These are phyloP conservation scores for Tamandua tetradactyla DNA, from an alignment of 2,797 vertebrate genomes.

Conservation along the genomic window DNA sequence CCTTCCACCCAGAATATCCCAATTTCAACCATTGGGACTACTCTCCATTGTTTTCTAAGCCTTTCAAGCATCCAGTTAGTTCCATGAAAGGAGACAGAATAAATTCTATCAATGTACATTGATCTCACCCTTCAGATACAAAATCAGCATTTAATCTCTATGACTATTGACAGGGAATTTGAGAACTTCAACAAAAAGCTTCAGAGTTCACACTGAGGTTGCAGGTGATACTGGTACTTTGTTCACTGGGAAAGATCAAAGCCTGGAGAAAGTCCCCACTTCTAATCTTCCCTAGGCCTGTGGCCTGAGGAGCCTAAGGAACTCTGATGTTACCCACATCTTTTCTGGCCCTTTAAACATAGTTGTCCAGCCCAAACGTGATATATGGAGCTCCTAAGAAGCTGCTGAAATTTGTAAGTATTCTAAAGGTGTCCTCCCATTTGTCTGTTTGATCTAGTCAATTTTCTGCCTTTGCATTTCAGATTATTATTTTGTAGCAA, in stretches of 20 bases:
- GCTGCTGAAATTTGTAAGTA: neutral
- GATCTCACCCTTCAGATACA: neutral
- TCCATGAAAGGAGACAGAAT: neutral
- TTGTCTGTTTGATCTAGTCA: neutral
- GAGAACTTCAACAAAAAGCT: neutral
- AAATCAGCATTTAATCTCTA: neutral
- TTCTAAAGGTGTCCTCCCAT: neutral
- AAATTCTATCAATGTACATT: neutral
- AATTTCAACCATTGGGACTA: neutral
- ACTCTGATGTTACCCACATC: neutral
- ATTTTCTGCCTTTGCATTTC: neutral
- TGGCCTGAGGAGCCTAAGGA: neutral
- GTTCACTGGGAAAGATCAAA: neutral
- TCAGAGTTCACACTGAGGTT: neutral
- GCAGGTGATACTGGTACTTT: neutral
- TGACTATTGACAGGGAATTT: neutral
- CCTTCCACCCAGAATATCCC: neutral
- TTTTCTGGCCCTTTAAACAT: neutral
- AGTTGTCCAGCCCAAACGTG: neutral
- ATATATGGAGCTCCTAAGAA: neutral
- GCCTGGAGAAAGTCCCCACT: neutral
- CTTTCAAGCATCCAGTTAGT: neutral
- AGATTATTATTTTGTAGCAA: neutral
- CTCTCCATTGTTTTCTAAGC: neutral
- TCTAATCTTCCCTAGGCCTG: neutral